These are phyloP conservation scores for Lamproptera curius DNA, from an alignment of 2,888 invertebrate species.

Conservation along the genomic window DNA sequence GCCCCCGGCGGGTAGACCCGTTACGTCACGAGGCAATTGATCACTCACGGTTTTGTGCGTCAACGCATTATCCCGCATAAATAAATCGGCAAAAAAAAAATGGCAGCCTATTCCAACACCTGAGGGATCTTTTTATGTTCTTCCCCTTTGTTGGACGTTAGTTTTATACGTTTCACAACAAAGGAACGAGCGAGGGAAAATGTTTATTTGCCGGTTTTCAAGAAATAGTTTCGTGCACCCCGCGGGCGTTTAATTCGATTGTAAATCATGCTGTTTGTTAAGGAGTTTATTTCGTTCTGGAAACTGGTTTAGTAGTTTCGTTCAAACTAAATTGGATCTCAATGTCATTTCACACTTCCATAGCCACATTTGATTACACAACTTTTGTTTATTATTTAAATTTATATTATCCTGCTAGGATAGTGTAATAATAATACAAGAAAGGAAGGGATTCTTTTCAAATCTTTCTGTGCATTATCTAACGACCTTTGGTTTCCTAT, in stretches of 20 bases:
- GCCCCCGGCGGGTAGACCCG: constrained; percentile 12
- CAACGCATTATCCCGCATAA: constrained; percentile 33
- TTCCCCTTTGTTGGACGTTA: constrained; percentile 6
- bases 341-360: too few species aligned
- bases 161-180: constrained; percentile 4
- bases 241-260: not conserved
- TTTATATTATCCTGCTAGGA: too few species aligned
- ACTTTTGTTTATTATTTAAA: too few species aligned
- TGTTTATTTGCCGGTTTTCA: not conserved
- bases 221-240: not conserved
- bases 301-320: too few species aligned
- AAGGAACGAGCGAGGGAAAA: not conserved
- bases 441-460: too few species aligned
- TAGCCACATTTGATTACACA: too few species aligned
- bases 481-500: too few species aligned
- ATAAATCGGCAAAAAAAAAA: constrained; percentile 26
- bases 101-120: constrained; percentile 17
- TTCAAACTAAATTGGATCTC: too few species aligned
- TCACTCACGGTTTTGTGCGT: constrained; percentile 37
- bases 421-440: too few species aligned
- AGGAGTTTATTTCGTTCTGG: too few species aligned
- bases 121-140: constrained; percentile 7
- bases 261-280: not conserved
- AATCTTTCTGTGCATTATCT: too few species aligned
- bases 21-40: constrained; percentile 31